Percentiles rank a stretch among this genome's conserved stretches.
These are phyloP conservation scores for Heloderma charlesbogerti DNA, from an alignment of 2,113 vertebrate species.

Conservation along the genomic window DNA sequence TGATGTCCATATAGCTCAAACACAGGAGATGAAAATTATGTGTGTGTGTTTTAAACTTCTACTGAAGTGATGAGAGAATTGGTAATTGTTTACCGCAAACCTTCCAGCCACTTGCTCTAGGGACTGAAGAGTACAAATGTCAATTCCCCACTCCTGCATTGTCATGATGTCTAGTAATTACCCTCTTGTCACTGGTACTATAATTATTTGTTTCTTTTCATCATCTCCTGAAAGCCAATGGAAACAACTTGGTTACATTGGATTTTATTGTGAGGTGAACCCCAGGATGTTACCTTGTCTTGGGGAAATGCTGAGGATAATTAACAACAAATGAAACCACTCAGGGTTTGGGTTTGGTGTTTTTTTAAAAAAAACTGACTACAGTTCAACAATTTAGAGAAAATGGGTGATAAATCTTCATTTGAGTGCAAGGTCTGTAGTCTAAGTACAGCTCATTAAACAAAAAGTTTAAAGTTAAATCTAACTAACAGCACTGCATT, in stretches of 20 bases:
- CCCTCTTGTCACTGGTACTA: slow-evolving; percentile 28
- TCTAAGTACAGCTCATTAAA: not conserved
- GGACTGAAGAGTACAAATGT: slow-evolving; percentile 46
- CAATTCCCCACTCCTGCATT: slow-evolving; percentile 50
- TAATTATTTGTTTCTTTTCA: slow-evolving; percentile 43
- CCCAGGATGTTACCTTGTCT: not conserved
- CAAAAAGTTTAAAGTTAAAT: slow-evolving; percentile 15
- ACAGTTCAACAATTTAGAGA: slow-evolving; percentile 7
- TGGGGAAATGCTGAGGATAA: not conserved
- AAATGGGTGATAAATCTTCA: slow-evolving; percentile 14
- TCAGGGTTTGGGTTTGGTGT: not conserved
- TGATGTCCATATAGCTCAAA: slow-evolving; percentile 35
- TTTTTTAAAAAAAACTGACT: not conserved
- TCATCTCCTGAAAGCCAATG: slow-evolving; percentile 34
- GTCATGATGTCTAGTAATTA: slow-evolving; percentile 37
- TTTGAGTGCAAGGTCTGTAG: slow-evolving; percentile 15
- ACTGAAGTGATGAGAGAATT: slow-evolving; percentile 27
- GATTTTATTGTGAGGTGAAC: not conserved
- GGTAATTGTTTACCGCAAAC: slow-evolving; percentile 43
- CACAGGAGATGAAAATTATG: slow-evolving; percentile 9
- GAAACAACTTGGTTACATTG: slow-evolving; percentile 30
- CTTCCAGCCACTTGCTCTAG: slow-evolving; percentile 54
- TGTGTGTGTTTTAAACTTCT: slow-evolving; percentile 41
- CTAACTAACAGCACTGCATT: not conserved
- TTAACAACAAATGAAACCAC: slow-evolving; percentile 9